Evolutionary conservation across 2,888 invertebrate species (phyloP).

Genomic region (Drosophila helvetica): DNA sequence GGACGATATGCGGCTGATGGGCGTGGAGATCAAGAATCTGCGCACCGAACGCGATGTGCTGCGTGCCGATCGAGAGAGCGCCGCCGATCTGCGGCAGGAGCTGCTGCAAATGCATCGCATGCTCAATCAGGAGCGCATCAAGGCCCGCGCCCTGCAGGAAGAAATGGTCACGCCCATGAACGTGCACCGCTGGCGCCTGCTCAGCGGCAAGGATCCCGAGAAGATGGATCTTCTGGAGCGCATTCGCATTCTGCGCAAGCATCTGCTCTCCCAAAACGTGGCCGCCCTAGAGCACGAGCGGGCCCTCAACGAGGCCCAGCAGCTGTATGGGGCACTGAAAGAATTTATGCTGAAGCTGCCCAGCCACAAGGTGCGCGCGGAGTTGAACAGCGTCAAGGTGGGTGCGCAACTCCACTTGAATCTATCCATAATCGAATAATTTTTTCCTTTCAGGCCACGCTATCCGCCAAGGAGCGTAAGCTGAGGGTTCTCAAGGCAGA

Average conservation of each 20-base stretch:
- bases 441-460: constrained; percentile 65
- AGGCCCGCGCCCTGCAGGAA: constrained; percentile 93
- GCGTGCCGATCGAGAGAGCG: constrained; percentile 90
- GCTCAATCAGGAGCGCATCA: constrained; percentile 91
- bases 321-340: constrained; percentile 81
- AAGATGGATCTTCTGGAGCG: constrained; percentile 92
- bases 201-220: constrained; percentile 95
- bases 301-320: constrained; percentile 80
- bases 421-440: not conserved
- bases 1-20: constrained; percentile 93
- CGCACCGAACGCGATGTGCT: constrained; percentile 89
- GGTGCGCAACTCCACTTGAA: not conserved
- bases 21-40: constrained; percentile 92
- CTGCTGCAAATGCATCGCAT: constrained; percentile 89
- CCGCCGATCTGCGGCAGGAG: constrained; percentile 92
- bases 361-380: constrained; percentile 81
- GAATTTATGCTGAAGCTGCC: constrained; percentile 83
- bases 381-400: constrained; percentile 82
- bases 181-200: constrained; percentile 94
- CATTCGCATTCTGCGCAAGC: constrained; percentile 87
- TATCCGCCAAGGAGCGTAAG: constrained; percentile 80
- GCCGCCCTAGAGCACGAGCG: constrained; percentile 78
- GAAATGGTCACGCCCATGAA: constrained; percentile 96
- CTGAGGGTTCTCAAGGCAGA: constrained; percentile 82
- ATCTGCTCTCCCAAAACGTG: constrained; percentile 81